A percentile compares a stretch with the other conserved stretches of the same genome.
These are phyloP conservation scores for Galeopterus variegatus DNA, from an alignment of 2,113 vertebrate genomes.

Conservation along the genomic window DNA sequence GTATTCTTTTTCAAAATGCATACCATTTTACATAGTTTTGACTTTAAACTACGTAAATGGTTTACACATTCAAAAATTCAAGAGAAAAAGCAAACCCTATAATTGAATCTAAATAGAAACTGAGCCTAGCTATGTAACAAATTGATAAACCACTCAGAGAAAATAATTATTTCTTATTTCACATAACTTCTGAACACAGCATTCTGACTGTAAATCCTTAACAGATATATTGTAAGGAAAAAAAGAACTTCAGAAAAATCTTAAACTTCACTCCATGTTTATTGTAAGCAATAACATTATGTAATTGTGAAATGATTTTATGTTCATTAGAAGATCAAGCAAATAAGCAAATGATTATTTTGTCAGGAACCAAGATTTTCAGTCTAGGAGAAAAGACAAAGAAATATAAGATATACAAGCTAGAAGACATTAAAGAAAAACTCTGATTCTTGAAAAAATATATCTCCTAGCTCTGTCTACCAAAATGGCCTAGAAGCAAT, in stretches of 20 bases:
- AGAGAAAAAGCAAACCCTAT: neutral
- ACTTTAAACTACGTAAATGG: neutral
- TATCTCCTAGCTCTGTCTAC: neutral
- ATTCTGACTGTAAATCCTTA: neutral
- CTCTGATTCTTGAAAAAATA: neutral
- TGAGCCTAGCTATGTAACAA: neutral
- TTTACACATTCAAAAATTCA: neutral
- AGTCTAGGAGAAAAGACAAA: neutral
- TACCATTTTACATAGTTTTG: neutral
- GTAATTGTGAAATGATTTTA: slow-evolving; percentile 6
- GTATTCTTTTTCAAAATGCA: neutral
- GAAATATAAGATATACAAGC: neutral
- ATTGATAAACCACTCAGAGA: neutral
- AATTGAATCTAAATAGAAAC: slow-evolving; percentile 26
- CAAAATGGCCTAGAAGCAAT: neutral
- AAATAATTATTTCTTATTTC: neutral
- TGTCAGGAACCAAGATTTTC: neutral
- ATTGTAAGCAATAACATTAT: neutral
- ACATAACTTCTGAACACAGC: neutral
- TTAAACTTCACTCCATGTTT: neutral
- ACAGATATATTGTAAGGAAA: neutral
- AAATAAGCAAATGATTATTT: neutral
- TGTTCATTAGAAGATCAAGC: neutral
- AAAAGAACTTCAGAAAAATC: neutral
- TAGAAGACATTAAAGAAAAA: neutral